Evolutionary conservation across 1,140 invertebrate species (phyloP).

Genomic region (Oncopodura yosiiana): DNA sequence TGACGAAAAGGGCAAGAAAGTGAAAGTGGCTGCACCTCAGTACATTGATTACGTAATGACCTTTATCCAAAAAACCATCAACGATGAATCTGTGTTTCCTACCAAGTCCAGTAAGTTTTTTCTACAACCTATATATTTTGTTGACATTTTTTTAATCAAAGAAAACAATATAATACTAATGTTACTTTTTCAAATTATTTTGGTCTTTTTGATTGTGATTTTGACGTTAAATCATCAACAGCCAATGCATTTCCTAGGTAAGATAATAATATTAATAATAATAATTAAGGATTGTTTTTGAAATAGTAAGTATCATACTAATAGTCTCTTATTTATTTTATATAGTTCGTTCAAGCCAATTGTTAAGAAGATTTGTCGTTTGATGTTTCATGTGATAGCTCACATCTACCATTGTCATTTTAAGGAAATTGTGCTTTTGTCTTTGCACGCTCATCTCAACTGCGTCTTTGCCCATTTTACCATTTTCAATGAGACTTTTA

Average conservation of each 20-base stretch:
- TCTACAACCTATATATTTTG: neutral
- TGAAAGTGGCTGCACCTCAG: slow-evolving; percentile 88
- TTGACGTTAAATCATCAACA: slow-evolving; percentile 44
- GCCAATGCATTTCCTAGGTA: slow-evolving; percentile 92
- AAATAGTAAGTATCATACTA: no score
- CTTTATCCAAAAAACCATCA: slow-evolving; percentile 91
- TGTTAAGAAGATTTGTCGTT: slow-evolving; percentile 88
- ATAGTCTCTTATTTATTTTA: no score
- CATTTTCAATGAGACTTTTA: slow-evolving; percentile 70
- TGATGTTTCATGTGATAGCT: slow-evolving; percentile 94
- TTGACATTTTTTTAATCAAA: neutral
- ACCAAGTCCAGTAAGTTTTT: slow-evolving; percentile 86
- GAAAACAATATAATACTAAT: neutral
- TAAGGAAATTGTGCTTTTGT: slow-evolving; percentile 81
- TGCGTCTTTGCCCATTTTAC: slow-evolving; percentile 93
- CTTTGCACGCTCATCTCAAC: slow-evolving; percentile 87
- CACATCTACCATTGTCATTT: slow-evolving; percentile 98
- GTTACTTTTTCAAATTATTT: neutral
- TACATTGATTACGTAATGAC: slow-evolving; percentile 99
- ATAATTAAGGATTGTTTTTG: no score
- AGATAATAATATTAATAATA: no score
- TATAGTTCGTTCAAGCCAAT: slow-evolving; percentile 85
- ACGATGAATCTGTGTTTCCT: slow-evolving; percentile 93
- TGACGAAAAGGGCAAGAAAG: slow-evolving; percentile 97
- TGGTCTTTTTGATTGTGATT: slow-evolving; percentile 6